Evolutionary conservation across 2,113 vertebrate genomes (phyloP).

Genomic region (Corvus hawaiiensis): DNA sequence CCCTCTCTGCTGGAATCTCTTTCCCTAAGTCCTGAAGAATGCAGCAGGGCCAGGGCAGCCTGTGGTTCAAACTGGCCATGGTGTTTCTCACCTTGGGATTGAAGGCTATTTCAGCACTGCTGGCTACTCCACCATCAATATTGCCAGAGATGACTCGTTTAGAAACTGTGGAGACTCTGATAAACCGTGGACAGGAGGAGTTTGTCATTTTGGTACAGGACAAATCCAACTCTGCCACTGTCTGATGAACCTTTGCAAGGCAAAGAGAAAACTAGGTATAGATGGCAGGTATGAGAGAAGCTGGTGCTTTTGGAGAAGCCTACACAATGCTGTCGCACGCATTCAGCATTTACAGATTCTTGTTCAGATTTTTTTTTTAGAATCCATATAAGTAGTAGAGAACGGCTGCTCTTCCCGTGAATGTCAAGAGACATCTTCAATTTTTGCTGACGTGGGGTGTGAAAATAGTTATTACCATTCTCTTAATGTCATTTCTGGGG

Average conservation of each 20-base stretch:
- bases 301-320: background rate
- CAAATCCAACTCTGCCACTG: slow-evolving; percentile 46
- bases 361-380: background rate
- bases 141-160: slow-evolving; percentile 35
- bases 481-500: background rate
- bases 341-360: background rate
- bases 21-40: background rate
- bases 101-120: slow-evolving; percentile 14
- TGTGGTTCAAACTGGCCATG: background rate
- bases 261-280: background rate
- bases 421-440: background rate
- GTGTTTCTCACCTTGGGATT: slow-evolving; percentile 20
- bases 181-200: slow-evolving; percentile 56
- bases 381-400: background rate
- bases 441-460: background rate
- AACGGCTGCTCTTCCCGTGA: background rate
- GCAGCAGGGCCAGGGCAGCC: background rate
- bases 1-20: background rate
- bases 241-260: background rate
- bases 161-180: background rate
- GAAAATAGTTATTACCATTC: background rate
- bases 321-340: background rate
- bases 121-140: background rate
- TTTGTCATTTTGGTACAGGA: slow-evolving; percentile 66
- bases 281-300: background rate